phyloP scores from a whole-genome alignment of 1,140 invertebrate species.

The Acromyrmex charruanus region DNA sequence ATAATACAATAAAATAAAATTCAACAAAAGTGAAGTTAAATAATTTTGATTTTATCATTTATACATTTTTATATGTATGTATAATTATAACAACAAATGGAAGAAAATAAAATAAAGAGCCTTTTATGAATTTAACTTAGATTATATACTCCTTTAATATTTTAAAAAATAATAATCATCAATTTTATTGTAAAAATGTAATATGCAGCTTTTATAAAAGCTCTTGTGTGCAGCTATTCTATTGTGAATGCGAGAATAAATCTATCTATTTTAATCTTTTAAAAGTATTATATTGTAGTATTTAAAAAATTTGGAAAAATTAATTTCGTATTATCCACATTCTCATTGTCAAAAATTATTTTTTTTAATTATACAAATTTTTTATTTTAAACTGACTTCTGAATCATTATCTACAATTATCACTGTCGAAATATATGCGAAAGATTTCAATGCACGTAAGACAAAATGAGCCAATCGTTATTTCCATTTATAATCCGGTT shows the following conservation, averaged over 20 bases:
- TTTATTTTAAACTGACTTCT: constrained; percentile 8
- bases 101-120: not conserved
- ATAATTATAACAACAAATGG: not conserved
- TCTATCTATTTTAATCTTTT: constrained; percentile 9
- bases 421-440: not conserved
- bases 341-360: not conserved
- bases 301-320: not conserved
- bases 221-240: not conserved
- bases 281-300: not conserved
- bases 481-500: constrained; percentile 6
- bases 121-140: not conserved
- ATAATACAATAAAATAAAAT: not conserved
- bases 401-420: not conserved
- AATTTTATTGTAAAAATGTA: constrained; percentile 6
- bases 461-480: not conserved
- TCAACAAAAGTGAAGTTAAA: constrained; percentile 4
- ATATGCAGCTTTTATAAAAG: not conserved
- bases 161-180: constrained; percentile 3
- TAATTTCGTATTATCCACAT: not conserved
- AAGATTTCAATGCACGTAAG: not conserved
- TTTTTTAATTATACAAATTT: not conserved
- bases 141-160: not conserved
- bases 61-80: not conserved
- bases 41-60: not conserved
- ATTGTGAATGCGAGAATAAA: constrained; percentile 1